Evolutionary conservation across 1,140 invertebrate species (phyloP).

Genomic region (Teleopsis dalmanni): DNA sequence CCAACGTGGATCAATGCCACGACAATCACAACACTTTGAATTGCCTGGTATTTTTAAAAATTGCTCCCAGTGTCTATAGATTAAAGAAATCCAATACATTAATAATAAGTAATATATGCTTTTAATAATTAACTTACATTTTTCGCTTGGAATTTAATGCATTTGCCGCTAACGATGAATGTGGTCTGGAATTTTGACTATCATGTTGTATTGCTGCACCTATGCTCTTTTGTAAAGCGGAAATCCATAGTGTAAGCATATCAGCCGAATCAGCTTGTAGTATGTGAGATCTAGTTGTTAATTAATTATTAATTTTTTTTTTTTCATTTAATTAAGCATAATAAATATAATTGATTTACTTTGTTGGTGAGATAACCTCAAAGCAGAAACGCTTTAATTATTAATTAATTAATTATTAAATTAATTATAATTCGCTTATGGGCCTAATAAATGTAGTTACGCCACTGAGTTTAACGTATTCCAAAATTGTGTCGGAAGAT

Average conservation of each 20-base stretch:
- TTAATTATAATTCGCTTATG: too few relatives aligned
- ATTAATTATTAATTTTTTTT: too few relatives aligned
- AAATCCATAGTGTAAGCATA: slow-evolving; percentile 80
- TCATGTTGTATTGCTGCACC: slow-evolving; percentile 68
- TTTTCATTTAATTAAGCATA: too few relatives aligned
- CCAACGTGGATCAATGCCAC: slow-evolving; percentile 80
- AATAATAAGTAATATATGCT: not conserved
- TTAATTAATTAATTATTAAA: too few relatives aligned
- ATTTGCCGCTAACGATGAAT: slow-evolving; percentile 29
- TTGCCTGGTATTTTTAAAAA: slow-evolving; percentile 83
- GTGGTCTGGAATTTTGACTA: slow-evolving; percentile 28
- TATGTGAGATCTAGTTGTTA: slow-evolving; percentile 87
- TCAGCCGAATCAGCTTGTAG: slow-evolving; percentile 93
- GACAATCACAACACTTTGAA: slow-evolving; percentile 84
- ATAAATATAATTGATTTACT: too few relatives aligned
- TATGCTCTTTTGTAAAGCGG: slow-evolving; percentile 80
- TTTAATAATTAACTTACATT: slow-evolving; percentile 28
- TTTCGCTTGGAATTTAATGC: slow-evolving; percentile 32
- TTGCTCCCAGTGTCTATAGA: slow-evolving; percentile 58
- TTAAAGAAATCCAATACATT: slow-evolving; percentile 6
- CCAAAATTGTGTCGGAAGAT: too few relatives aligned
- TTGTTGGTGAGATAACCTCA: too few relatives aligned
- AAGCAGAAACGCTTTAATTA: too few relatives aligned
- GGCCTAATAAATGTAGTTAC: too few relatives aligned
- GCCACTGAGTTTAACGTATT: too few relatives aligned